Conservation (phyloP, 2,888 invertebrate species). For the Lycocerus yunnanus region DNA sequence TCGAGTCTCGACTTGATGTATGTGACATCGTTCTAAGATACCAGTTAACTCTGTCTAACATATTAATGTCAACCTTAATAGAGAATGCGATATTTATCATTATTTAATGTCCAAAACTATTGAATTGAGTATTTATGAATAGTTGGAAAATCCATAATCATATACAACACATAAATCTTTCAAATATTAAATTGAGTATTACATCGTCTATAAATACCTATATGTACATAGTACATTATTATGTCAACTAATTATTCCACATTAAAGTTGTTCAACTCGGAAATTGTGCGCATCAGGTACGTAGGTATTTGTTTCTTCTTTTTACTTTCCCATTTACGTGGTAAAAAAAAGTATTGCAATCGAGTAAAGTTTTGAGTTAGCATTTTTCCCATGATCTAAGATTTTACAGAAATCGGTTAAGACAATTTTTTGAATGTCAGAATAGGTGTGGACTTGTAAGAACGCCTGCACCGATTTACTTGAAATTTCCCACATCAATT, state of each 20-base stretch:
- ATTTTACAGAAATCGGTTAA: too few species aligned
- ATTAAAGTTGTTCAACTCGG: background rate
- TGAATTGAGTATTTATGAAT: background rate
- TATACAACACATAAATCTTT: background rate
- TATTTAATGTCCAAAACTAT: background rate
- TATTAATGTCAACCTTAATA: slow-evolving; percentile 34
- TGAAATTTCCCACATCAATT: too few species aligned
- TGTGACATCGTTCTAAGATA: slow-evolving; percentile 30
- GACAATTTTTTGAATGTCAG: too few species aligned
- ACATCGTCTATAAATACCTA: background rate
- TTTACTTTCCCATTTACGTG: too few species aligned
- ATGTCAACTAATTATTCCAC: background rate
- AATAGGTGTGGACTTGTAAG: too few species aligned
- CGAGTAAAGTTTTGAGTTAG: too few species aligned
- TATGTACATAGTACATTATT: background rate
- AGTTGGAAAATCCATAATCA: background rate
- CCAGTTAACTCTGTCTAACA: slow-evolving; percentile 27
- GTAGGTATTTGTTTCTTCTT: too few species aligned
- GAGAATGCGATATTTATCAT: slow-evolving; percentile 29
- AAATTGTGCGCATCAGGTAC: too few species aligned
- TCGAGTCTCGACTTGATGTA: slow-evolving; percentile 24
- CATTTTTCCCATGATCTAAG: too few species aligned
- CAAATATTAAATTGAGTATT: background rate
- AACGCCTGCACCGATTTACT: too few species aligned
- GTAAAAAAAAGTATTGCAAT: too few species aligned